phyloP scores from a whole-genome alignment of 2,113 vertebrate genomes.

The Phocoena phocoena region DNA sequence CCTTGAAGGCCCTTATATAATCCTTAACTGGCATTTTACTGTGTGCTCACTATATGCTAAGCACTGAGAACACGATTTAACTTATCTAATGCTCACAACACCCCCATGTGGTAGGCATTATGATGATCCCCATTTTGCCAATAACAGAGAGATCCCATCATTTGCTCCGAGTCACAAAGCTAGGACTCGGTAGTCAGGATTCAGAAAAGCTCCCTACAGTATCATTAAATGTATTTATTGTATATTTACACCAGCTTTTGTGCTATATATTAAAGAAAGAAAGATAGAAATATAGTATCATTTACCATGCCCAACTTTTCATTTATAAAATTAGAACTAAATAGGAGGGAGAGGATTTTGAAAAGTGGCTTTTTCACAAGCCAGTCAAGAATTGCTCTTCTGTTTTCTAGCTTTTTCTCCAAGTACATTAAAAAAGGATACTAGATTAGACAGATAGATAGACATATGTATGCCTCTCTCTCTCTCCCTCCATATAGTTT shows the following conservation, averaged over 20 bases:
- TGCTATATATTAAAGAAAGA: background rate
- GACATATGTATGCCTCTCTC: background rate
- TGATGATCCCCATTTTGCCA: background rate
- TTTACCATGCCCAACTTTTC: background rate
- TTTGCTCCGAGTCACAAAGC: conserved; percentile 6
- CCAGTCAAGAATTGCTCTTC: background rate
- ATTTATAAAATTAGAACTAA: conserved; percentile 5
- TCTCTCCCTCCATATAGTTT: background rate
- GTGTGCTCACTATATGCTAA: background rate
- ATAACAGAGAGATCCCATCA: background rate
- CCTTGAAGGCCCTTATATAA: background rate
- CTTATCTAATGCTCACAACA: background rate
- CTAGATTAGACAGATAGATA: background rate
- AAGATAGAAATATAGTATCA: background rate
- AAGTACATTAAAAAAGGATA: background rate
- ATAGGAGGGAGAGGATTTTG: background rate
- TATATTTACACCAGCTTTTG: background rate
- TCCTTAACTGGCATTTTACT: background rate
- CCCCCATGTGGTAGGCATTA: background rate
- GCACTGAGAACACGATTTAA: background rate
- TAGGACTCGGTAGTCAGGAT: background rate
- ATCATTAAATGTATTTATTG: background rate
- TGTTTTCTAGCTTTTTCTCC: conserved; percentile 15
- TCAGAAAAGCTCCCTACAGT: background rate
- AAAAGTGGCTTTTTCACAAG: background rate